phyloP scores from a whole-genome alignment of 2,888 invertebrate genomes.

The Noctua fimbriata region DNA sequence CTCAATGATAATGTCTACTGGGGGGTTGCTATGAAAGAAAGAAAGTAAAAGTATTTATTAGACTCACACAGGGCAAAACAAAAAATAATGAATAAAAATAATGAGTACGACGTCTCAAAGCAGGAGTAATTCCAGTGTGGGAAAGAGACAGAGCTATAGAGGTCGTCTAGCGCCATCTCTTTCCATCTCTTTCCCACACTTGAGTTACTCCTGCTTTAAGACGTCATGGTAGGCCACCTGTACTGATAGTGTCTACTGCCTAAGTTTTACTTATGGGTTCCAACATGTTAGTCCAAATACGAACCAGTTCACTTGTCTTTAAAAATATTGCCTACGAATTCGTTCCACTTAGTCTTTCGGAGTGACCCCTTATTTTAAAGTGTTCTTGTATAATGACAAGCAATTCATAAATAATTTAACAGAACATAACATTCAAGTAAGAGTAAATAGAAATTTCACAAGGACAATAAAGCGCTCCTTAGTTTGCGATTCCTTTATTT shows the following conservation, averaged over 20 bases:
- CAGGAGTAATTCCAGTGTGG: no score
- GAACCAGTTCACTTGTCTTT: neutral
- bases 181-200: no score
- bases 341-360: neutral
- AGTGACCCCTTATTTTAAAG: neutral
- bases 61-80: no score
- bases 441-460: constrained; percentile 11
- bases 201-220: no score
- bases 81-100: no score
- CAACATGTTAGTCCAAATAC: neutral
- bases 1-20: neutral
- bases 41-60: no score
- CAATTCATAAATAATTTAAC: constrained; percentile 26
- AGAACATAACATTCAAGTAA: neutral
- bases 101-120: no score
- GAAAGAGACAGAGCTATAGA: no score
- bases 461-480: neutral
- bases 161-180: no score
- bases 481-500: constrained; percentile 10
- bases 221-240: no score
- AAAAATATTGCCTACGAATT: neutral
- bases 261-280: neutral
- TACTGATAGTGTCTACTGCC: no score
- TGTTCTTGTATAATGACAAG: neutral
- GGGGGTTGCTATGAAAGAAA: no score